Base-by-base conservation (phyloP, 2,113 vertebrate genomes). In the Solenodon paradoxus region DNA sequence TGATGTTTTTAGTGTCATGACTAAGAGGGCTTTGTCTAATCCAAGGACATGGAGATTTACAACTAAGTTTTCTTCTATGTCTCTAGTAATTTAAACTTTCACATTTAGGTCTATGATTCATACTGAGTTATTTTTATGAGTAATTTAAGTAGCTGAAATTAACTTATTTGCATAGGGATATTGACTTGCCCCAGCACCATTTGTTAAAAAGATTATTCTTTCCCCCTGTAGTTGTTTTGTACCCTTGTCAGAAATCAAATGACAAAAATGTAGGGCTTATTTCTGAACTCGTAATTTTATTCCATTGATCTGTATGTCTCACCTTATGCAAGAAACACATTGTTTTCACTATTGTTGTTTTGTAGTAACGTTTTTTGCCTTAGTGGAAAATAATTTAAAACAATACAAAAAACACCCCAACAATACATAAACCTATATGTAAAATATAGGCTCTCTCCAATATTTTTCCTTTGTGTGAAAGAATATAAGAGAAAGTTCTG, bases 361-460 rank as follows among this genome's bases (percentile, higher is more conserved):
- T 71, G n/a, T n/a, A n/a, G n/a, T n/a, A n/a, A n/a, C n/a, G n/a
- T n/a, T n/a, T n/a, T n/a, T n/a, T n/a, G n/a, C n/a, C n/a, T n/a
- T n/a, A n/a, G n/a, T n/a, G n/a, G n/a, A n/a, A n/a, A n/a, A n/a
- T n/a, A n/a, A n/a, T n/a, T n/a, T n/a, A 97, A 98, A 98, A 96
- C 95, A 98, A 97, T 81, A 97, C 88, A 98, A 97, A 98, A 97
- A 97, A 96, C 92, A 96, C 94, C 86, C 91, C 94, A 95, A 92
- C 95, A 97, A 94, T 94, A 97, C 95, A 98, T 90, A 97, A 95
- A 97, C 74, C 92, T 93, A 95, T 96, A 97, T 97, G 97, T 96
- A 97, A 98, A 97, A 98, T 89, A 97, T 88, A 97, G 94, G 97
- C 42, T 94, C 97, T 40, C 96, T 97, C 95, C 96, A 98, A 95